Evolutionary conservation across 2,113 vertebrate species (phyloP), one percentile per base, ranked within the genome.

Genomic region (Archocentrus centrarchus): DNA sequence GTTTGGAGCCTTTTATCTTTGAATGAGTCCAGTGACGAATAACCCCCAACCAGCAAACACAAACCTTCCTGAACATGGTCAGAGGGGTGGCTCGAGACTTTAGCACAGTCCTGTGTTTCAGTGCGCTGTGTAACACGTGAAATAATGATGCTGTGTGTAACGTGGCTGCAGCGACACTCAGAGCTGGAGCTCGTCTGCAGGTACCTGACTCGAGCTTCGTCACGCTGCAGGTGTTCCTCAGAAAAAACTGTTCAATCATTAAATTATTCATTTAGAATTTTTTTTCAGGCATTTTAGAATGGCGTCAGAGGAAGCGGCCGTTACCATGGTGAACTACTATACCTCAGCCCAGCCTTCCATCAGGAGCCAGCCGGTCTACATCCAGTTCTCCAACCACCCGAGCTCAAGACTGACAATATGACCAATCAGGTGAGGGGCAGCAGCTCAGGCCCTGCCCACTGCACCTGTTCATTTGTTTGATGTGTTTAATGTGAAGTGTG

Each of bases 261-360:
- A 14, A 17, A 10, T 24, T 3, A 6, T 68, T 47, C 24, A 17
- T 7, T 68, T 2, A 39, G 41, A 10, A 8, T 44, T 44, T 64
- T 6, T 68, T 73, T 3, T 24, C 59, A 93, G 92, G 90, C 86
- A 0, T 93, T 93, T 84, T 24, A 87, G 92, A 61, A 93, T 93
- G 92, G 86, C 89, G 1, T 91, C 90, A 1, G 90, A 93, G 37
- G 90, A 92, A 80, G 90, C 87, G 0, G 86, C 90, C 0, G 86
- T 92, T 63, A 81, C 89, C 75, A 91, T 93, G 92, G 75, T 93
- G 87, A 93, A 92, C 78, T 93, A 92, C 86, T 93, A 93, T 78
- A 64, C 90, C 20, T 76, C 90, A 1, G 86, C 82, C 75, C 60
- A 86, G 6, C 92, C 92, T 80, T 92, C 87, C 15, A 7, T 93